phyloP scores from a whole-genome alignment of 2,797 vertebrate species.

The Falco naumanni region DNA sequence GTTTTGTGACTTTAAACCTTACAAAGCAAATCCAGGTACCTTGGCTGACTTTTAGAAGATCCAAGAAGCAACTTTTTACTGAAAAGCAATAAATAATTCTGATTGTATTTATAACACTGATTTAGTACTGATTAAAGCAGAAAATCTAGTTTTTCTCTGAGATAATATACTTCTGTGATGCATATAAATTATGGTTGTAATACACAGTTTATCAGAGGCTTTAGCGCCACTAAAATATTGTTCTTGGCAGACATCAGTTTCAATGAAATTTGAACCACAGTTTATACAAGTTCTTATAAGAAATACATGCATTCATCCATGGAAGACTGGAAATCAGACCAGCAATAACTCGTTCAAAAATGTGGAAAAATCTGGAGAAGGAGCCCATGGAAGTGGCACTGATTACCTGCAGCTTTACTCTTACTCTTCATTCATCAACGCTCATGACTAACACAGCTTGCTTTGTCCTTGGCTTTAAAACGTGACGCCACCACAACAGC shows the following conservation, averaged over 20 bases:
- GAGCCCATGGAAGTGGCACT: background rate
- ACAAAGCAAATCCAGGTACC: background rate
- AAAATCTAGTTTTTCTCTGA: background rate
- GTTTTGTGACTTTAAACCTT: background rate
- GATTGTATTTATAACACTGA: background rate
- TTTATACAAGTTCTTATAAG: background rate
- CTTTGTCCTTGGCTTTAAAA: background rate
- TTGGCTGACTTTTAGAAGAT: background rate
- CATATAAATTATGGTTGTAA: background rate
- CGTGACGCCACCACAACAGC: too few species aligned
- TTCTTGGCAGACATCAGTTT: conserved; percentile 26
- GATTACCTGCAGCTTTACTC: background rate
- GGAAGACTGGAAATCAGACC: background rate
- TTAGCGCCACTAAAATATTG: background rate
- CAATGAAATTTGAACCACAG: conserved; percentile 8
- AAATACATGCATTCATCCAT: background rate
- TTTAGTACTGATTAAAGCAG: conserved; percentile 6
- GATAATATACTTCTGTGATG: background rate
- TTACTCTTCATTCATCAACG: background rate
- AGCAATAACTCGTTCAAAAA: background rate
- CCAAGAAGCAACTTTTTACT: background rate
- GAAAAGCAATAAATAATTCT: conserved; percentile 15
- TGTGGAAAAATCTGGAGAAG: background rate
- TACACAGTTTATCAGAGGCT: background rate
- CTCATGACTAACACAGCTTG: background rate